Conservation (phyloP, 2,888 invertebrate genomes). For the Acanthococcus lagerstroemiae region DNA sequence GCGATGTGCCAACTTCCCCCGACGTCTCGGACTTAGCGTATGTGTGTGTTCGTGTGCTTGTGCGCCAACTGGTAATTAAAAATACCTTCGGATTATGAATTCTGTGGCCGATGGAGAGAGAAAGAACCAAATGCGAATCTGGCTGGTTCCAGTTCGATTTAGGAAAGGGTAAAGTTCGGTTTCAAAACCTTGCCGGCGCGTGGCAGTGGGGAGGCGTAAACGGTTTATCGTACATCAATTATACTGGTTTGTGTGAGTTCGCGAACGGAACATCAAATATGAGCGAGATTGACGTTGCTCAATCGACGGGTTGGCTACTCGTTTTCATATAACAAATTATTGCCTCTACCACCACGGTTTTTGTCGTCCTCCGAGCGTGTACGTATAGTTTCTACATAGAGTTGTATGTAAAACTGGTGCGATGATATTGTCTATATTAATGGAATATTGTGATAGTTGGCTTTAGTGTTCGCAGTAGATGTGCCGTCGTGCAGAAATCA, state of each 20-base stretch:
- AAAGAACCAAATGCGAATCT: too few species aligned
- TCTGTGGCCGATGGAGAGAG: too few species aligned
- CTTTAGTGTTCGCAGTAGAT: too few species aligned
- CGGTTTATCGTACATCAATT: conserved; percentile 18
- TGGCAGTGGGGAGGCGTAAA: conserved; percentile 1
- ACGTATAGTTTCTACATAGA: conserved; percentile 8
- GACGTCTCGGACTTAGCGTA: too few species aligned
- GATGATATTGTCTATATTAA: conserved; percentile 16
- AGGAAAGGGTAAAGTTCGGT: conserved; percentile 21
- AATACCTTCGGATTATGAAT: too few species aligned
- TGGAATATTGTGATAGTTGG: too few species aligned
- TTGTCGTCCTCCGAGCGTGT: neutral
- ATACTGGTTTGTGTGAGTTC: conserved; percentile 19
- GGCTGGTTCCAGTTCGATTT: conserved; percentile 16
- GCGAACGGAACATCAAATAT: conserved; percentile 28
- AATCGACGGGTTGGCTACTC: conserved; percentile 5
- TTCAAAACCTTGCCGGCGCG: conserved; percentile 15
- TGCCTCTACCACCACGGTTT: conserved; percentile 23
- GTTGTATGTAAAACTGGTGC: conserved; percentile 10
- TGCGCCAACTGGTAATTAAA: too few species aligned
- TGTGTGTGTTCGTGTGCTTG: too few species aligned
- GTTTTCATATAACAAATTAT: conserved; percentile 26
- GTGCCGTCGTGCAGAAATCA: too few species aligned
- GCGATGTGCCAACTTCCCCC: too few species aligned
- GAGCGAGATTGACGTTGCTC: conserved; percentile 26